Evolutionary conservation across 2,797 vertebrate genomes (phyloP).

Genomic region (Epinephelus coioides): DNA sequence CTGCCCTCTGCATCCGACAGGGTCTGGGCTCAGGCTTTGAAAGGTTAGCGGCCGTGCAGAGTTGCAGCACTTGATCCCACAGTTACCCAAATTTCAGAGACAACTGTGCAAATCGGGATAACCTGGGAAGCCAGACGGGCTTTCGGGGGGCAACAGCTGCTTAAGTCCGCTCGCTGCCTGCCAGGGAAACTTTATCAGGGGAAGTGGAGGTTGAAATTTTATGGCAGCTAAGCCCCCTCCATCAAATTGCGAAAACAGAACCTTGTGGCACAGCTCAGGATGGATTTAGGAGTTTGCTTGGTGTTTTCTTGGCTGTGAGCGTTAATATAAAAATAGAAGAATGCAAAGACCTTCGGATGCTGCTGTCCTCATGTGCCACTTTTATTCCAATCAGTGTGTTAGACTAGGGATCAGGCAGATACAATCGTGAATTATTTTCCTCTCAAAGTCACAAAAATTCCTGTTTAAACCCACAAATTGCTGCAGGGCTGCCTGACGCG

Average conservation of each 20-base stretch:
- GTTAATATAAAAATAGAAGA: constrained; percentile 65
- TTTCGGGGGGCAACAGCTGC: constrained; percentile 78
- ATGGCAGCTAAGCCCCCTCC: constrained; percentile 68
- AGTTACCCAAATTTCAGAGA: constrained; percentile 67
- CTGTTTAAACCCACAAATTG: neutral
- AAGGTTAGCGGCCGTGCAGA: constrained; percentile 44
- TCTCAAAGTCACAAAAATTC: neutral
- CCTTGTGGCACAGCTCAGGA: constrained; percentile 70
- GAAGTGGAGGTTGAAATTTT: constrained; percentile 76
- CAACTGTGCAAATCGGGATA: constrained; percentile 77
- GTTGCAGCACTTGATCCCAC: constrained; percentile 60
- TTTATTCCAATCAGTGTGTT: constrained; percentile 24
- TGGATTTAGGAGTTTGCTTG: constrained; percentile 66
- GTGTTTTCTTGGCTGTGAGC: constrained; percentile 54
- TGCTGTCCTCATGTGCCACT: constrained; percentile 53
- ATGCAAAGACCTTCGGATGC: constrained; percentile 52
- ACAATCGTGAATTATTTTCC: neutral
- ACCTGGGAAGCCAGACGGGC: constrained; percentile 68
- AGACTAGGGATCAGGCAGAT: constrained; percentile 3
- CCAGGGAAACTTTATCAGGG: constrained; percentile 72
- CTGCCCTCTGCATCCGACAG: constrained; percentile 27
- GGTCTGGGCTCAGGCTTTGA: constrained; percentile 21
- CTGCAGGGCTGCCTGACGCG: neutral
- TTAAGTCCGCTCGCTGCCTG: constrained; percentile 47
- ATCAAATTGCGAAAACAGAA: constrained; percentile 77